These are phyloP conservation scores for Phymorhynchus buccinoides DNA, from an alignment of 1,140 invertebrate genomes.

Conservation along the genomic window DNA sequence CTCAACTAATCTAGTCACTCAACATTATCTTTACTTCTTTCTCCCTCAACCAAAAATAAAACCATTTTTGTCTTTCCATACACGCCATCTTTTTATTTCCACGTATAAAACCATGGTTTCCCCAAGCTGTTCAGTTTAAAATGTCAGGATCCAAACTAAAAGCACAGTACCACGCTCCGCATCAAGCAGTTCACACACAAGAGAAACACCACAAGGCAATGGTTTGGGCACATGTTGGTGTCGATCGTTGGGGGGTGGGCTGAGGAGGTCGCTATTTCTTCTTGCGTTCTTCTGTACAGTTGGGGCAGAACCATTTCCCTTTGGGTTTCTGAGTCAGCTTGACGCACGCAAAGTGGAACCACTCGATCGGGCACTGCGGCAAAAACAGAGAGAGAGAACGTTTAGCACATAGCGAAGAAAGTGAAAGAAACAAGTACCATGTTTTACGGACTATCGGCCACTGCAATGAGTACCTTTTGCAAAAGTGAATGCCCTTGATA, in stretches of 20 bases:
- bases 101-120: too few species aligned
- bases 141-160: background rate
- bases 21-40: background rate
- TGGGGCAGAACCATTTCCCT: conserved; percentile 98
- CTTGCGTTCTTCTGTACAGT: conserved; percentile 72
- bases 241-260: too few species aligned
- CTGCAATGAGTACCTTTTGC: too few species aligned
- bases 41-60: background rate
- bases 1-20: too few species aligned
- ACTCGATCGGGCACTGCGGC: conserved; percentile 97
- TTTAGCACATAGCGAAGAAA: too few species aligned
- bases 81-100: background rate
- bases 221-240: too few species aligned
- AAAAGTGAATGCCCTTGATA: too few species aligned
- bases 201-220: too few species aligned
- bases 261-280: conserved; percentile 62
- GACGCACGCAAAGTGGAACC: conserved; percentile 99
- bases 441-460: too few species aligned
- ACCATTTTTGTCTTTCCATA: background rate
- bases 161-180: background rate
- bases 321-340: conserved; percentile 95
- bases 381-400: too few species aligned
- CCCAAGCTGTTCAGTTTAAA: background rate
- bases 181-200: too few species aligned
- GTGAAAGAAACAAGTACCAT: too few species aligned